Percentiles rank a stretch among this genome's conserved stretches.
Conservation (phyloP, 2,797 vertebrate species). For the Arrhamphus sclerolepis region DNA sequence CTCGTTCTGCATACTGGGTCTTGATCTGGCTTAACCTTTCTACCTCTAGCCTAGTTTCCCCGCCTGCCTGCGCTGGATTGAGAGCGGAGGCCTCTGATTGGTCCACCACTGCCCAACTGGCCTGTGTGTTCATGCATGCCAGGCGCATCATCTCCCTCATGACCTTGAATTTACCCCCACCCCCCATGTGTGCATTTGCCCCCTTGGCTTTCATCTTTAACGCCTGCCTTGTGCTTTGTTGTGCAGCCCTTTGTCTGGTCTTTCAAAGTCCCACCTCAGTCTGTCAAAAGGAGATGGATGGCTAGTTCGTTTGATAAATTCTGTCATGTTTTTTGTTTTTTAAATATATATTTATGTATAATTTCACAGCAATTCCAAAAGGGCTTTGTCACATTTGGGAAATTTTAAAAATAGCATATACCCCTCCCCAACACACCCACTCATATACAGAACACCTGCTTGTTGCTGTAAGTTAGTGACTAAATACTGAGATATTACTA, state of each 20-base stretch:
- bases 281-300: constrained; percentile 1
- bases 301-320: neutral
- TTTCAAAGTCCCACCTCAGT: neutral
- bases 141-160: constrained; percentile 20
- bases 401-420: too few species aligned
- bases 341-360: too few species aligned
- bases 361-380: too few species aligned
- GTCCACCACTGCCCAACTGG: constrained; percentile 33
- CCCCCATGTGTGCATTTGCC: neutral
- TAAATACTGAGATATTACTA: too few species aligned
- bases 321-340: neutral
- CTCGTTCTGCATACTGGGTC: constrained; percentile 46
- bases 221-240: neutral
- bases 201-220: constrained; percentile 16
- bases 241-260: too few species aligned
- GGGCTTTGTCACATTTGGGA: too few species aligned
- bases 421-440: too few species aligned
- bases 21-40: constrained; percentile 68
- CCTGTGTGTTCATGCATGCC: constrained; percentile 22
- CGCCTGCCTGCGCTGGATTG: constrained; percentile 29
- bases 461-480: neutral
- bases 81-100: constrained; percentile 37
- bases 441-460: neutral
- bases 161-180: constrained; percentile 26
- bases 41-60: constrained; percentile 57